Evolutionary conservation across 2,797 vertebrate species (phyloP).

Genomic region (Acipenser oxyrinchus): DNA sequence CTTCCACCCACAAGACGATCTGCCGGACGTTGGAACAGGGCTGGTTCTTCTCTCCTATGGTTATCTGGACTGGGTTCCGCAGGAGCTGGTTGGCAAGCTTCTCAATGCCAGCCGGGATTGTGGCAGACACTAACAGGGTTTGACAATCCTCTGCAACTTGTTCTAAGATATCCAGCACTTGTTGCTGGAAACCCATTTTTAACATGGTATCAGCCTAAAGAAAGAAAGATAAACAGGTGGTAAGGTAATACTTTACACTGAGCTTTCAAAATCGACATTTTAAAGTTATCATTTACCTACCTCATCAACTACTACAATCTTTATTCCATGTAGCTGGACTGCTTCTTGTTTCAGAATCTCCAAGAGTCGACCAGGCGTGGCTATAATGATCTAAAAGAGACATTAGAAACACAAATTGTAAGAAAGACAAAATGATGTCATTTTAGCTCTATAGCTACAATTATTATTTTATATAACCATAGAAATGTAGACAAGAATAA

Average conservation of each 20-base stretch:
- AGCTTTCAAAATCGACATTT: background rate
- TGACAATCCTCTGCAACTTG: slow-evolving; percentile 64
- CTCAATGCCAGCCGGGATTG: slow-evolving; percentile 78
- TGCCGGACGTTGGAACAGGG: slow-evolving; percentile 81
- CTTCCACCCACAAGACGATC: slow-evolving; percentile 91
- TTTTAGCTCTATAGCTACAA: too few species aligned
- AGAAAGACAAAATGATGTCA: background rate
- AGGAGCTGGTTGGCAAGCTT: slow-evolving; percentile 71
- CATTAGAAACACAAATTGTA: slow-evolving; percentile 7
- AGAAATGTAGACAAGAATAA: background rate
- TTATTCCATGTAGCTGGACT: slow-evolving; percentile 63
- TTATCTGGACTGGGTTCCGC: slow-evolving; percentile 69
- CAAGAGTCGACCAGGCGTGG: slow-evolving; percentile 85
- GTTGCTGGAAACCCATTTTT: slow-evolving; percentile 97
- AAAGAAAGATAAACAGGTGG: background rate
- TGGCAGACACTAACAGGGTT: slow-evolving; percentile 83
- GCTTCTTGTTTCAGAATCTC: slow-evolving; percentile 84
- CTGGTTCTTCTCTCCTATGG: slow-evolving; percentile 76
- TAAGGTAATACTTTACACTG: background rate
- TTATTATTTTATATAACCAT: background rate
- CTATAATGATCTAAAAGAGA: slow-evolving; percentile 73
- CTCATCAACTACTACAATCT: slow-evolving; percentile 84
- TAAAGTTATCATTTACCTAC: slow-evolving; percentile 48
- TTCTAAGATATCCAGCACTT: slow-evolving; percentile 85
- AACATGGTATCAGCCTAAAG: slow-evolving; percentile 90